phyloP scores from a whole-genome alignment of 2,113 vertebrate genomes.

The Helogale parvula region DNA sequence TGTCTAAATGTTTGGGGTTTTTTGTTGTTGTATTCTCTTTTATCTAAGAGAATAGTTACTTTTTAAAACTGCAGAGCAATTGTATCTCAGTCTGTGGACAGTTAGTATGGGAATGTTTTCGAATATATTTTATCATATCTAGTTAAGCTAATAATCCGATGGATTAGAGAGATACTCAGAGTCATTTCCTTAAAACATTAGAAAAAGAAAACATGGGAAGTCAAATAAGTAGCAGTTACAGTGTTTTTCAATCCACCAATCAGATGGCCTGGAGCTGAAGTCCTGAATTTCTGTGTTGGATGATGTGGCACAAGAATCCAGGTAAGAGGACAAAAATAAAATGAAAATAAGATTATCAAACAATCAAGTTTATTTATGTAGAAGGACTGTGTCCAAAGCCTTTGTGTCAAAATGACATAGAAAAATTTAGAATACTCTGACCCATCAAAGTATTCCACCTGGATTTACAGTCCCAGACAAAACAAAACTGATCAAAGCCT shows the following conservation, averaged over 20 bases:
- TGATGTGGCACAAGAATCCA: neutral
- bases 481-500: neutral
- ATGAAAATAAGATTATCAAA: neutral
- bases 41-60: neutral
- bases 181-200: neutral
- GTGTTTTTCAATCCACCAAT: neutral
- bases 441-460: neutral
- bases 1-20: neutral
- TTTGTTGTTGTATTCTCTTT: neutral
- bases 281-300: neutral
- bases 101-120: slow-evolving; percentile 15
- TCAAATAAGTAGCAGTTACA: neutral
- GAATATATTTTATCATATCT: neutral
- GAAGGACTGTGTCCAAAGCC: neutral
- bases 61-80: neutral
- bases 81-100: neutral
- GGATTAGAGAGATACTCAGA: neutral
- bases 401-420: neutral
- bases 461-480: neutral
- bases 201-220: neutral
- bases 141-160: neutral
- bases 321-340: neutral
- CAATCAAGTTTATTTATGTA: neutral
- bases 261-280: neutral
- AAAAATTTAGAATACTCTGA: neutral